Percentiles rank a stretch among this genome's conserved stretches.
These are phyloP conservation scores for Schizaphis graminum DNA, from an alignment of 2,888 invertebrate species.

Conservation along the genomic window DNA sequence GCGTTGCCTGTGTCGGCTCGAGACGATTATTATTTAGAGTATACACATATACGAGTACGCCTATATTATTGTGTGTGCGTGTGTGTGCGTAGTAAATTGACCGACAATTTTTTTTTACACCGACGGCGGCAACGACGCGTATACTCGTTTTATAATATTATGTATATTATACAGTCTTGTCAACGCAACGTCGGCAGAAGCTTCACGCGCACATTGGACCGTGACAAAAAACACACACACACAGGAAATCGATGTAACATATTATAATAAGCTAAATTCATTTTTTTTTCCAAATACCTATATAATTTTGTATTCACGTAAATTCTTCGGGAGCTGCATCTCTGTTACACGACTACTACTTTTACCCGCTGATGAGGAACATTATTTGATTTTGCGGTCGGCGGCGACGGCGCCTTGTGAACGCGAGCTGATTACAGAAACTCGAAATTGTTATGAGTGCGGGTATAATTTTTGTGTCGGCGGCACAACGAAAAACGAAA, in stretches of 20 bases:
- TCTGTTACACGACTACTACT: conserved; percentile 37
- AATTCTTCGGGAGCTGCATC: neutral
- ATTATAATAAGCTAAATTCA: neutral
- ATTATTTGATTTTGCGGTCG: conserved; percentile 65
- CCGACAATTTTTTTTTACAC: conserved; percentile 36
- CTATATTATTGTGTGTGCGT: neutral
- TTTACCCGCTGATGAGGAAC: conserved; percentile 41
- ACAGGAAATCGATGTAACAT: conserved; percentile 35
- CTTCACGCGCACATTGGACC: conserved; percentile 23
- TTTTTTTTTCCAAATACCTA: neutral
- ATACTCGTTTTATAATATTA: neutral
- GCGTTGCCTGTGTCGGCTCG: neutral
- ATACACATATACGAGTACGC: neutral
- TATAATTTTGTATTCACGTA: neutral
- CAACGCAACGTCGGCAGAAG: conserved; percentile 19
- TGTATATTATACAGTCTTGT: neutral
- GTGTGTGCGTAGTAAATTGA: conserved; percentile 18
- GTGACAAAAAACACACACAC: neutral
- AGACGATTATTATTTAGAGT: conserved; percentile 22
- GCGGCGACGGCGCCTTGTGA: conserved; percentile 42
- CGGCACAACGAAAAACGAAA: conserved; percentile 32
- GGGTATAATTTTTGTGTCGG: conserved; percentile 40
- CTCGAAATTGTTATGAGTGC: neutral
- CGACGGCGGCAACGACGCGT: conserved; percentile 29
- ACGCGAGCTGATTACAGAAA: conserved; percentile 54